Evolutionary conservation across 2,888 invertebrate species (phyloP), one percentile per base, ranked within the genome.

Genomic region (Drosophila percnosoma): DNA sequence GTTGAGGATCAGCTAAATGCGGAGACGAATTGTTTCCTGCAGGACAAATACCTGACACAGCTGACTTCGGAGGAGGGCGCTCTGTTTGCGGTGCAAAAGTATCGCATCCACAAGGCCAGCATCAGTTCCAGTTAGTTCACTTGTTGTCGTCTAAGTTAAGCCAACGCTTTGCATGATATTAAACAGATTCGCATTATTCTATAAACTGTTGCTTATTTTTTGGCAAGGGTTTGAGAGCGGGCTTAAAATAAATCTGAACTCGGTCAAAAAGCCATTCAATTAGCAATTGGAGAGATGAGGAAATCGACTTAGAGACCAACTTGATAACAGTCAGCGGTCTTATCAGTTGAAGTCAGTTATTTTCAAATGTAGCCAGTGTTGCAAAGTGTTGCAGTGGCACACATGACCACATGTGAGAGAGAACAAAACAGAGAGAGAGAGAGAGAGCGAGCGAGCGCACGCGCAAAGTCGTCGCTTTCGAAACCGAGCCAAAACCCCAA

Each of bases 1-100:
- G 85, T 94, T 11, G 92, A 93, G 51, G 91, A 92, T 29, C 60
- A 42, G n/a, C 40, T 75, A 0, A 81, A 82, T 34, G 48, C 62
- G 1, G 68, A 55, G 13, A 55, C 59, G 1, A 65, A 83, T 53
- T 31, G 58, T 5, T 95, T 94, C 91, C 92, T 97, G 11, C 95
- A 95, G 90, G 91, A 94, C 38, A 95, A 96, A 77, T 93, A 96
- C 64, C 94, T 95, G 80, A 91, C 92, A 24, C 95, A 95, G 89
- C 93, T 95, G 69, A 96, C 96, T 4, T 94, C 96, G 48, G 95
- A 95, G 76, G 95, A 95, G 78, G 94, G 95, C 45, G 97, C 97
- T 5, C 94, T 94, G 79, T 94, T 95, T 80, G 94, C 96, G 61
- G 96, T 97, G 21, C 94, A 95, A 31, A 95, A 95, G 93, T 94